A percentile compares a stretch with the other conserved stretches of the same genome.
Evolutionary conservation across 2,888 invertebrate genomes (phyloP).

Genomic region (Chymomyza procnemis): DNA sequence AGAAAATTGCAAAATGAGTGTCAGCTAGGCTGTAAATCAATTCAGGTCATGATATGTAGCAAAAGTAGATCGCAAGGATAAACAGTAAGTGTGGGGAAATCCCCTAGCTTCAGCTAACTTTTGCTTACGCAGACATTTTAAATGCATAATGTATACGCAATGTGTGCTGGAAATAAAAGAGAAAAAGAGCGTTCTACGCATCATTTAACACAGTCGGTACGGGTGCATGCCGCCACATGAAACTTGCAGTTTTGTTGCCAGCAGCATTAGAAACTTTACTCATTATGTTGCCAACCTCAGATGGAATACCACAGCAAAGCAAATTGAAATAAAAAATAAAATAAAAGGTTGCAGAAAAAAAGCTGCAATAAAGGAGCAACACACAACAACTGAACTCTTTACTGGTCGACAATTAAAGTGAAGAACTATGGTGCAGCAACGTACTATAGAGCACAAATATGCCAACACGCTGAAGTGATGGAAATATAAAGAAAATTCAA

Average conservation of each 20-base stretch:
- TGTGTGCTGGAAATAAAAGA: constrained; percentile 18
- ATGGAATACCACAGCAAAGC: constrained; percentile 57
- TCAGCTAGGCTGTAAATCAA: constrained; percentile 55
- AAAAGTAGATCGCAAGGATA: neutral
- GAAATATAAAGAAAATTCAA: no score
- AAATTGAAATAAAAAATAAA: constrained; percentile 30
- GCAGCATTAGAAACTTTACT: constrained; percentile 72
- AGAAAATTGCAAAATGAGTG: constrained; percentile 22
- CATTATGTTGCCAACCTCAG: constrained; percentile 68
- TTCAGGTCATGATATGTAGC: constrained; percentile 48
- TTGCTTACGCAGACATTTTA: constrained; percentile 63
- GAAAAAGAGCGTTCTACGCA: constrained; percentile 37
- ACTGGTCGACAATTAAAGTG: neutral
- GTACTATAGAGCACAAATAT: no score
- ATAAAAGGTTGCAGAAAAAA: neutral
- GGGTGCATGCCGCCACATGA: constrained; percentile 35
- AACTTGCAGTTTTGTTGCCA: constrained; percentile 30
- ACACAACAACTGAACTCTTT: neutral
- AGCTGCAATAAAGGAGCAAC: neutral
- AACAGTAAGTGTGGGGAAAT: neutral
- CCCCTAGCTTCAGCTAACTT: neutral
- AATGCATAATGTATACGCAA: constrained; percentile 57
- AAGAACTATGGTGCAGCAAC: neutral
- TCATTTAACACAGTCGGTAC: constrained; percentile 51
- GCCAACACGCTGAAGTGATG: no score